Percentiles rank a stretch among this genome's conserved stretches.
Evolutionary conservation across 2,113 vertebrate genomes (phyloP).

Genomic region (Myanophis thanlyinensis): DNA sequence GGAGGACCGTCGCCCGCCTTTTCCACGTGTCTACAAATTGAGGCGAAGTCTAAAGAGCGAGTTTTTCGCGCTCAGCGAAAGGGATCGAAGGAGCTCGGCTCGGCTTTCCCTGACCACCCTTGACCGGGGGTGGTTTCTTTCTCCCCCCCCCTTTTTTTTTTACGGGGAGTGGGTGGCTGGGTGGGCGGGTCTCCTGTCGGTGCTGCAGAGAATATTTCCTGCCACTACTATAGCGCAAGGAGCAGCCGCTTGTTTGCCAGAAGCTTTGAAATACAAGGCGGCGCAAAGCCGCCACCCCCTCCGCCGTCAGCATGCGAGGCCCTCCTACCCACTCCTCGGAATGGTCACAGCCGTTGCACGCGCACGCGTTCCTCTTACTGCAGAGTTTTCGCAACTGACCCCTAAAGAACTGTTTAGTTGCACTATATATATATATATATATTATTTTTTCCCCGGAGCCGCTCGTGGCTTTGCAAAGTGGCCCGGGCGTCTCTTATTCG

Average conservation of each 20-base stretch:
- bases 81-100: not conserved
- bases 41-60: not conserved
- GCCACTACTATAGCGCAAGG: conserved; percentile 16
- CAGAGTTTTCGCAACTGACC: not conserved
- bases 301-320: conserved; percentile 30
- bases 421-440: not conserved
- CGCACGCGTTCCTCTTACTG: not conserved
- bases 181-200: not conserved
- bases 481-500: not conserved
- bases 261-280: conserved; percentile 51
- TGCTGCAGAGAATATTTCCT: not conserved
- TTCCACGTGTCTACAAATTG: not conserved
- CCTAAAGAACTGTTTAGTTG: too few relatives aligned
- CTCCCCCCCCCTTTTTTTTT: not conserved
- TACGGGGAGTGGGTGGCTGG: not conserved
- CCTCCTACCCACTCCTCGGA: conserved; percentile 42
- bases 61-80: not conserved
- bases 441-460: not conserved
- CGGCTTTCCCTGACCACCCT: not conserved
- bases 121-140: not conserved
- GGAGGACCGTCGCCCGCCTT: not conserved
- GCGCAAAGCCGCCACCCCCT: conserved; percentile 37
- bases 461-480: not conserved
- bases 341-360: not conserved
- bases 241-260: not conserved